Evolutionary conservation across 2,888 invertebrate species (phyloP), one percentile per base, ranked within the genome.

Genomic region (Ecliptopera silaceata): DNA sequence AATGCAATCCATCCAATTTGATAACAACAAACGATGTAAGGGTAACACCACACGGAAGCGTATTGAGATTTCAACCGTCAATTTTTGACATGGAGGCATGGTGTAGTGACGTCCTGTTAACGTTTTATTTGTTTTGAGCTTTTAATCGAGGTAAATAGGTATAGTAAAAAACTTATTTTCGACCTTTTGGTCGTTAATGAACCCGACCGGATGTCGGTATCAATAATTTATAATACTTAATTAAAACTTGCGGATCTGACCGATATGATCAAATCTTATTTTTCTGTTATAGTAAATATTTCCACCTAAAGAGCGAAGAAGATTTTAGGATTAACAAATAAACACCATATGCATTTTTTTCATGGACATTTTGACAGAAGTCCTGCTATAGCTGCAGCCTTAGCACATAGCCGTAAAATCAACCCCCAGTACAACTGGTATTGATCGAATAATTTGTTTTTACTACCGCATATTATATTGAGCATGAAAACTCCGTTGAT

Each of bases 391-490:
- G 17, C 45, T 4, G 13, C 56, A 47, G 47, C 59, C 58, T 58
- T 39, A 61, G 63, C 46, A 57, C 60, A 61, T 38, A 64, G 36
- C 80, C 79, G 76, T 81, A 80, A 81, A 81, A 68, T 60, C 68
- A 66, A 72, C 77, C 77, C 71, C 71, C 65, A 70, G 66, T 59
- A 65, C 67, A 63, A 65, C 69, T 66, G 72, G 79, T 79, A 79
- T 80, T 77, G 76, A 75, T 71, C 72, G 70, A 68, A 64, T 71
- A 77, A 73, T 74, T 71, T 70, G 71, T 72, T 83, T 64, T 84
- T 83, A 83, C 65, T 77, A 73, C 66, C 68, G 72, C 70, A 72
- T 80, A 76, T 77, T 82, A 79, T 80, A 81, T 75, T 76, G 63
- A 69, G 71, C 77, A 75, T 79, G 74, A 70, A 72, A 74, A 74